Evolutionary conservation across 2,113 vertebrate species (phyloP).

Genomic region (Macquaria ambigua): DNA sequence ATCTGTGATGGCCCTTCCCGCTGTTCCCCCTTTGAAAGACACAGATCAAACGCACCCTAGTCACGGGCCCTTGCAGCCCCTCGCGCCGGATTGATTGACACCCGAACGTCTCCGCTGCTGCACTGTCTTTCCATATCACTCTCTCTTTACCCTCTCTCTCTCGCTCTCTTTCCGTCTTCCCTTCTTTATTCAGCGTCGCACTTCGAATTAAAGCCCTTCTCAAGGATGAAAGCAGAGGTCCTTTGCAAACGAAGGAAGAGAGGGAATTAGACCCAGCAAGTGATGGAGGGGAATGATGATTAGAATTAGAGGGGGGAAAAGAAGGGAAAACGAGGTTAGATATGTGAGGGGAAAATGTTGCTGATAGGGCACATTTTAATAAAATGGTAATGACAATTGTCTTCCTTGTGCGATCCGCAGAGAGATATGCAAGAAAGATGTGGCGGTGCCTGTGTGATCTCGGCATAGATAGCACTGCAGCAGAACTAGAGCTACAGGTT

Average conservation of each 20-base stretch:
- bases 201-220: conserved; percentile 87
- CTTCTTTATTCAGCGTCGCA: conserved; percentile 80
- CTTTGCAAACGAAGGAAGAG: conserved; percentile 80
- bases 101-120: conserved; percentile 73
- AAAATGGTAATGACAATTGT: conserved; percentile 80
- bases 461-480: conserved; percentile 45
- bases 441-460: conserved; percentile 58
- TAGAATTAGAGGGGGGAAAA: conserved; percentile 65
- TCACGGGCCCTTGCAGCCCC: conserved; percentile 72
- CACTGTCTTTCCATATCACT: conserved; percentile 72
- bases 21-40: conserved; percentile 84
- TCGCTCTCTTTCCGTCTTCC: conserved; percentile 51
- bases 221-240: conserved; percentile 86
- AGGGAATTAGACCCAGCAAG: conserved; percentile 78
- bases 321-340: conserved; percentile 59
- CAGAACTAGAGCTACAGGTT: conserved; percentile 68
- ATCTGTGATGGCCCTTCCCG: conserved; percentile 87
- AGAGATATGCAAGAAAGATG: conserved; percentile 61
- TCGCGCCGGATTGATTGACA: conserved; percentile 90
- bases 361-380: conserved; percentile 80
- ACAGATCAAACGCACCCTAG: conserved; percentile 87
- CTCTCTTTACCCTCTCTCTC: conserved; percentile 34
- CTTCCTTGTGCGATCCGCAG: conserved; percentile 61
- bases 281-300: conserved; percentile 81
- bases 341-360: conserved; percentile 64